Evolutionary conservation across 2,797 vertebrate genomes (phyloP).

Genomic region (Vespertilio murinus): DNA sequence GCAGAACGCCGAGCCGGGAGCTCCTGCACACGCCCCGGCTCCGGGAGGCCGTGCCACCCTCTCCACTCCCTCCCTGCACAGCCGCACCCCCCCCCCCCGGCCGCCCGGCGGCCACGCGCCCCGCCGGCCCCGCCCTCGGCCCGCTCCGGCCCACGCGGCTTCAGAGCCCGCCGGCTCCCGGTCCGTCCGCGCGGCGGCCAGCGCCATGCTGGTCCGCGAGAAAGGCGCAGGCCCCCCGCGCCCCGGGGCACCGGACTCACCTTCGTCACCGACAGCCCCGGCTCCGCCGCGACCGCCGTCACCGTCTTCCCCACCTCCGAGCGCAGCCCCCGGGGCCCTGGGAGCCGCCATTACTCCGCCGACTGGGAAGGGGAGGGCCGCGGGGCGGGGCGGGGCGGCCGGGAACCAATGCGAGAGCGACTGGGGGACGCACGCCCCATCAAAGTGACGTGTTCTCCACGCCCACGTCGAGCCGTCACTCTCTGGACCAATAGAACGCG

Average conservation of each 20-base stretch:
- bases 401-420: slow-evolving; percentile 17
- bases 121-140: background rate
- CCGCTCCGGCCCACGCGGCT: background rate
- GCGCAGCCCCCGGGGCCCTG: background rate
- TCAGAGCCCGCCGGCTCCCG: background rate
- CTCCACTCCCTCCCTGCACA: background rate
- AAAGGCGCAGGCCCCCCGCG: background rate
- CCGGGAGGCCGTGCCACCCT: background rate
- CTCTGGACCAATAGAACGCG: slow-evolving; percentile 30
- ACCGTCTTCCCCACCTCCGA: background rate
- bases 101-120: no score
- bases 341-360: slow-evolving; percentile 61
- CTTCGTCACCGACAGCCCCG: background rate
- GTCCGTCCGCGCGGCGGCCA: background rate
- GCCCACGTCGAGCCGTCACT: background rate
- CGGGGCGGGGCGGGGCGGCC: background rate
- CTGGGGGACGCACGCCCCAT: background rate
- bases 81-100: background rate
- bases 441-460: background rate
- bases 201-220: background rate
- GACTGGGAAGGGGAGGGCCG: background rate
- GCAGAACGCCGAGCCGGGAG: background rate
- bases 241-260: slow-evolving; percentile 53
- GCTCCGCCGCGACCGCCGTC: background rate
- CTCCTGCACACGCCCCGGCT: fast-evolving